These are phyloP conservation scores for Pyrgus malvae DNA, from an alignment of 2,888 invertebrate genomes.

Conservation along the genomic window DNA sequence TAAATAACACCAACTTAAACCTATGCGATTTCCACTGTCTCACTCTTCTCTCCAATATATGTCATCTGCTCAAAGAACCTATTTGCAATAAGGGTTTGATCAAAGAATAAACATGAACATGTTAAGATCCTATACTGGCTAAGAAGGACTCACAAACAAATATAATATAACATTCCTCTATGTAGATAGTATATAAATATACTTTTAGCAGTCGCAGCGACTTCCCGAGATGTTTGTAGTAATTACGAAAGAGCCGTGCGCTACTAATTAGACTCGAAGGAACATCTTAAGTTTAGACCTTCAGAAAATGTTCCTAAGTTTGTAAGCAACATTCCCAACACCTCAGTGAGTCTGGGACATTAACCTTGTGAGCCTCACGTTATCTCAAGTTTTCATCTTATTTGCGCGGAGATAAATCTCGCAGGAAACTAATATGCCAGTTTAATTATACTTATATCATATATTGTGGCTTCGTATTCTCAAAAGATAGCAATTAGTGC, in stretches of 20 bases:
- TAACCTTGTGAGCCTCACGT: constrained; percentile 15
- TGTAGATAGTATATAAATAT: not conserved
- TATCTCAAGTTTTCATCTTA: constrained; percentile 9
- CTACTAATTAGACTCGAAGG: constrained; percentile 24
- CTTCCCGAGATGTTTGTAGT: constrained; percentile 4
- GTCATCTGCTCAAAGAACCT: too few species aligned
- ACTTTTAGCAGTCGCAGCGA: not conserved
- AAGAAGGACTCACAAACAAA: not conserved
- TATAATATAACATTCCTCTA: not conserved
- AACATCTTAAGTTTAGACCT: constrained; percentile 19
- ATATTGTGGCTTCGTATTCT: not conserved
- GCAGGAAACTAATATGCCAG: not conserved
- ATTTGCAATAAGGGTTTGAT: too few species aligned
- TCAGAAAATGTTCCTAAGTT: constrained; percentile 21
- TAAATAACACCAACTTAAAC: too few species aligned
- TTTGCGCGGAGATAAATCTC: constrained; percentile 3
- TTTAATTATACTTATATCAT: too few species aligned
- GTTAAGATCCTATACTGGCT: too few species aligned
- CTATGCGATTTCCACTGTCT: too few species aligned
- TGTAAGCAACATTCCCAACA: constrained; percentile 8
- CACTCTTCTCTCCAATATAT: too few species aligned
- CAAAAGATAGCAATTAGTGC: not conserved
- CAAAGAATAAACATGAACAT: too few species aligned
- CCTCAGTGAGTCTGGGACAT: constrained; percentile 20
- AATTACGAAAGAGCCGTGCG: constrained; percentile 9